A percentile compares a stretch with the other conserved stretches of the same genome.
Evolutionary conservation across 2,113 vertebrate species (phyloP).

Genomic region (Chaetorhynchus papuensis): DNA sequence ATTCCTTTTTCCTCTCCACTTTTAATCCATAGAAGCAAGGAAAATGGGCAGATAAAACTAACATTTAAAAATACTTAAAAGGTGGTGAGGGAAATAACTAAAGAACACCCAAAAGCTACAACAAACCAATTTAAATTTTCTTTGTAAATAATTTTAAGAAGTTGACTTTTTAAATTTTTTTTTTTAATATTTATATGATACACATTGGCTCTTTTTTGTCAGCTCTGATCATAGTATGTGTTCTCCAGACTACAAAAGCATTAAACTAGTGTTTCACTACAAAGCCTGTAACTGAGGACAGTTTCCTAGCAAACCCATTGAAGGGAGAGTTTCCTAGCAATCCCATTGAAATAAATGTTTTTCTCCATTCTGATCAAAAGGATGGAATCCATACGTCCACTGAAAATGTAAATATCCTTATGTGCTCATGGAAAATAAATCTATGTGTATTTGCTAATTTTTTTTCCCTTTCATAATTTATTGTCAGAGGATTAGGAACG

Average conservation of each 20-base stretch:
- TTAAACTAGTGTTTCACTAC: background rate
- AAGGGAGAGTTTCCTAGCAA: background rate
- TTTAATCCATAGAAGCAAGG: background rate
- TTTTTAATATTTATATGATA: background rate
- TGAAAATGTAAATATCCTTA: background rate
- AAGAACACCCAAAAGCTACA: background rate
- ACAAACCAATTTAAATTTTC: background rate
- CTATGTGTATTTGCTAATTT: background rate
- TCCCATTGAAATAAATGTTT: background rate
- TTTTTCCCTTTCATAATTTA: background rate
- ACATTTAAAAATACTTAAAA: background rate
- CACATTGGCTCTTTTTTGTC: background rate
- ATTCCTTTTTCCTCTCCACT: background rate
- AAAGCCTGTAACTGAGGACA: background rate
- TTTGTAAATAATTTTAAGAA: background rate
- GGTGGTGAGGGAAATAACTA: background rate
- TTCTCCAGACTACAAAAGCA: background rate
- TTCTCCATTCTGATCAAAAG: background rate
- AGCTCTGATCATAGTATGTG: background rate
- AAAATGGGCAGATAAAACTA: background rate
- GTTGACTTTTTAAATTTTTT: background rate
- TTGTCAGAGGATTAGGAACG: background rate
- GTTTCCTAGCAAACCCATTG: background rate
- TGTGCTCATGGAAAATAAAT: background rate
- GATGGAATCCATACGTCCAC: background rate